Evolutionary conservation across 2,888 invertebrate species (phyloP), one percentile per base, ranked within the genome.

Genomic region (Craniophora ligustri): DNA sequence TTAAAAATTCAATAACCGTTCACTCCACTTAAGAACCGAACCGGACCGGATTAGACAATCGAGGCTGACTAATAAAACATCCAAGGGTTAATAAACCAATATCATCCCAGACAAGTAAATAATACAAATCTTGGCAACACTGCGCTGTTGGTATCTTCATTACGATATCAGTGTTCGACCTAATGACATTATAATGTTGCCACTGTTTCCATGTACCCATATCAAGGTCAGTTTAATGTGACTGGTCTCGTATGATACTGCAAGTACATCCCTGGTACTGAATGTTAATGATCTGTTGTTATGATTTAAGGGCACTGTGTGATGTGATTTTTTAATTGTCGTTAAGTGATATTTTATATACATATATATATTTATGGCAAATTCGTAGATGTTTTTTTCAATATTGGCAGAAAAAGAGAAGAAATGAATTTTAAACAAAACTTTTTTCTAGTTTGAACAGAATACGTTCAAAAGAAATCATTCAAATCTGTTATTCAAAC

Each of bases 151-250:
- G 15, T 51, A 58, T 59, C 58, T 51, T n/a, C 49, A 19, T n/a
- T 11, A 14, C 26, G 1, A 35, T 59, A 59, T 59, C 59, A 38
- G 23, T 35, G 45, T 14, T 1, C 46, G 60, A 60, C 60, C 60
- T 59, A 60, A 60, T 60, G 60, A 59, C 59, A 59, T 59, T 60
- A 54, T 47, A 58, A 53, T 53, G 28, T 38, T n/a, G n/a, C 18
- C 3, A 14, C 39, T 53, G 59, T 58, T 46, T 18, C 58, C 18
- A 59, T 36, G 58, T 49, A 10, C 8, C 19, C 19, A 2, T 5
- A n/a, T 14, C 59, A 59, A 59, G 57, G 59, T 51, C 14, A 45
- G 14, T 6, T 21, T 14, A 41, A 59, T 31, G 59, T 57, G 35
- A 57, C 26, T 26, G 28, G 1, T 7, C 32, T 31, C 30, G 3